Evolutionary conservation across 2,888 invertebrate species (phyloP), one percentile per base, ranked within the genome.

Genomic region (Nematopogon swammerdamellus): DNA sequence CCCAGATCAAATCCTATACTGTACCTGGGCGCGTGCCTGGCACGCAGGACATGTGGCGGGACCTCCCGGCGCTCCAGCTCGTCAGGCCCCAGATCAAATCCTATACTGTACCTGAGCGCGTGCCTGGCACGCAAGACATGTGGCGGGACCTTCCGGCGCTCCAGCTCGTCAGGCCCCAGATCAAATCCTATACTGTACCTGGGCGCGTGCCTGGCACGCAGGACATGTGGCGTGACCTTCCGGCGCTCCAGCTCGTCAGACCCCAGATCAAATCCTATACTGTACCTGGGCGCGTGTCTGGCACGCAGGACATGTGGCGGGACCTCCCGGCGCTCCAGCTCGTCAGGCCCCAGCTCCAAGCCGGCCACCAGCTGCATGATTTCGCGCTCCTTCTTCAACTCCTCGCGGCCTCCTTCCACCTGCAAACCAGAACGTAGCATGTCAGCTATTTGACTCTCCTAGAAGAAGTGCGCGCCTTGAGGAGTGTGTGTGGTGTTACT

Each of bases 361-460:
- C 93, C 95, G n/a, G 93, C 92, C 55, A 95, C 91, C 85, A 95
- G 86, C 75, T 95, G 95, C 72, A 93, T 91, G 57, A 95, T 93
- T 77, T 95, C 94, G 2, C 93, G 83, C 69, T 94, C 93, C 66
- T 94, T 93, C 68, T 94, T 92, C 66, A 90, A 81, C 63, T 91
- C 91, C 61, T 87, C 86, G 53, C 87, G 76, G 59, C 84, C 85
- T 61, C 83, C 80, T 71, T 85, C 85, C 65, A 83, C 82, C 84
- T 84, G 71, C 53, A 81, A 75, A 49, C n/a, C 6, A 44, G 4
- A 43, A 43, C 18, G 18, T 6, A 43, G n/a, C n/a, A n/a, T n/a
- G n/a, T n/a, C n/a, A n/a, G n/a, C n/a, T n/a, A n/a, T n/a, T n/a
- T n/a, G n/a, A n/a, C n/a, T n/a, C n/a, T n/a, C n/a, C n/a, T n/a